Evolutionary conservation across 2,113 vertebrate species (phyloP), one percentile per base, ranked within the genome.

Genomic region (Otus sunia): DNA sequence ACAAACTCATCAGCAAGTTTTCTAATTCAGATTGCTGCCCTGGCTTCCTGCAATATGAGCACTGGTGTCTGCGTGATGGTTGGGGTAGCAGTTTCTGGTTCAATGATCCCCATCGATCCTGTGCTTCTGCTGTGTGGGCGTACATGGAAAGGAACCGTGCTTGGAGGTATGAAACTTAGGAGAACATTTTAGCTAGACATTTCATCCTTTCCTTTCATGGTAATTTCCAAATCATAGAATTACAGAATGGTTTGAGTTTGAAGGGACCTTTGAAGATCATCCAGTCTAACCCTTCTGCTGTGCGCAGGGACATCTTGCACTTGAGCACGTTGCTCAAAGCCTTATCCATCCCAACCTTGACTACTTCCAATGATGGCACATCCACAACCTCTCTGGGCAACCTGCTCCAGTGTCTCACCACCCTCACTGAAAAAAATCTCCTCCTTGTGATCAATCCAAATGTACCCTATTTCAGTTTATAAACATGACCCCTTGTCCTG

Each of bases 21-120:
- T 67, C 19, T 76, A 37, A 45, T 20, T 59, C 64, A 98, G 97
- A 23, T 7, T 39, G 95, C 96, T 90, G 94, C 97, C 64, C 47
- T 98, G 74, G 88, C 78, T 21, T 96, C 97, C 41, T 97, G 95
- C 73, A 95, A 97, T 9, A 49, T 91, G 64, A 94, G 23, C 77
- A 96, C 89, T 7, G 97, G 97, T 0, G 4, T 94, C 67, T 95
- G 71, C 4, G 88, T 97, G 22, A 76, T 97, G 75, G 8, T 86
- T 86, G 97, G 97, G 1, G 12, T 0, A 25, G 19, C 45, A 47
- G 45, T 56, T 47, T 12, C 60, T 49, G 91, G 36, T 29, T 55
- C 89, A 27, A 2, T 15, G 10, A 20, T 97, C 32, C 23, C 94
- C 9, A 5, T 97, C 0, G n/a, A 97, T 76, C 97, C 97, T n/a